Base-by-base conservation (phyloP, 2,888 invertebrate genomes). In the Drosophila anomelani region DNA sequence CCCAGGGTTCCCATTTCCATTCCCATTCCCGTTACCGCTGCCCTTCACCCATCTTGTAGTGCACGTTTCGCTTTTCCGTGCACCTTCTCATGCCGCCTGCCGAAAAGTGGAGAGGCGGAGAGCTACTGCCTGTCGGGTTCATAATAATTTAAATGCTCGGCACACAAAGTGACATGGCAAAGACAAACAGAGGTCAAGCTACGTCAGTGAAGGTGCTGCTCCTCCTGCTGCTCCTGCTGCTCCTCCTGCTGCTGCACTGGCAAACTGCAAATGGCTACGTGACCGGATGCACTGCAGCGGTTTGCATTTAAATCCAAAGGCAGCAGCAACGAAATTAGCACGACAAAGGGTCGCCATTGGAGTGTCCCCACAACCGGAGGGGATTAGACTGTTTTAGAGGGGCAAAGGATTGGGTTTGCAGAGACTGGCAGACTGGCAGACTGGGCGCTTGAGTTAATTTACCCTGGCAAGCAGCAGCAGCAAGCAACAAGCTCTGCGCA, bases 121-220 rank as follows among this genome's bases (percentile, higher is more conserved):
- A 32, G 56, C 34, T 23, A 9, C 9, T n/a, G 5, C 56, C 61
- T 34, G 47, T 56, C 63, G 76, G 80, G 77, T 68, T 89, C 89
- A 88, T 90, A 90, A 90, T 89, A 90, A 90, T 90, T 90, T 90
- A 89, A 90, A 90, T 90, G 90, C 90, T 90, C 71, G 78, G 87
- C 89, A 89, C 87, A 89, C 90, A 86, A 78, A 79, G 75, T 85
- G 88, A 88, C 89, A 88, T 80, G 77, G 84, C 86, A 88, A 88
- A 90, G 87, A 89, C 86, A 89, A 89, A 88, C 86, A 89, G 77
- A 88, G 85, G 88, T 86, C 86, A 89, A 86, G 77, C 55, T 69
- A 55, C 56, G 46, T 41, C 70, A 39, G 46, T 54, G 60, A 39
- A 46, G 61, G 43, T 44, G 47, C 51, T 59, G 29, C 76, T 49